Evolutionary conservation across 1,140 invertebrate species (phyloP), one percentile per base, ranked within the genome.

Genomic region (Calliphora vicina): DNA sequence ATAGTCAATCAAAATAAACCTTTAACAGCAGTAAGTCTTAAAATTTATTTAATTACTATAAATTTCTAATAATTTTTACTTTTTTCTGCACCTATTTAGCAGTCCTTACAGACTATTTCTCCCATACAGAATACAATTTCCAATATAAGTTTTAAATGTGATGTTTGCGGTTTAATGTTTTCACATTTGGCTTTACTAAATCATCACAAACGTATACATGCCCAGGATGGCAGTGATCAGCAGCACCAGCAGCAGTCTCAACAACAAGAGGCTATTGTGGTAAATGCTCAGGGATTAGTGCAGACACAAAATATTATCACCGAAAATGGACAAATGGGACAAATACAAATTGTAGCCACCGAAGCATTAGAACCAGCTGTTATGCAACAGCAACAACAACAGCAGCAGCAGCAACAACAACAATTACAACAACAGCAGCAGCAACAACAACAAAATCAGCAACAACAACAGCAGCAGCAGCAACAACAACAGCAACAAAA

Each of bases 131-230:
- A 94, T 86, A 93, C 95, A 73, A 95, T 96, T 86, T 94, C 94
- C 23, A 95, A 95, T 86, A 95, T 96, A 17, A 96, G 95, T 83
- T 96, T 96, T 88, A 96, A 96, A 91, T 97, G 96, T 90, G 96
- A 97, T 90, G 94, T 96, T 4, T 97, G 96, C 88, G 95, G 95
- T 29, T 90, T 96, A 43, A 95, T 96, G 91, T 97, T 97, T 89
- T 94, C 94, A 1, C 95, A 96, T 87, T 91, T 96, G 82, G 93
- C 94, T 27, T 87, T 96, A 71, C 90, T 97, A 0, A 96, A 95
- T 90, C 94, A 96, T 86, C 96, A 97, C 87, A 97, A 96, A 91
- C 92, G 95, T 82, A 95, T 96, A 86, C 95, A 96, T 87, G 93
- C 93, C 85, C 91, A 92, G 83, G 93, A 94, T 85, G 88, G 87